Conservation (phyloP, 2,888 invertebrate species). For the Cordylochernes scorpioides region DNA sequence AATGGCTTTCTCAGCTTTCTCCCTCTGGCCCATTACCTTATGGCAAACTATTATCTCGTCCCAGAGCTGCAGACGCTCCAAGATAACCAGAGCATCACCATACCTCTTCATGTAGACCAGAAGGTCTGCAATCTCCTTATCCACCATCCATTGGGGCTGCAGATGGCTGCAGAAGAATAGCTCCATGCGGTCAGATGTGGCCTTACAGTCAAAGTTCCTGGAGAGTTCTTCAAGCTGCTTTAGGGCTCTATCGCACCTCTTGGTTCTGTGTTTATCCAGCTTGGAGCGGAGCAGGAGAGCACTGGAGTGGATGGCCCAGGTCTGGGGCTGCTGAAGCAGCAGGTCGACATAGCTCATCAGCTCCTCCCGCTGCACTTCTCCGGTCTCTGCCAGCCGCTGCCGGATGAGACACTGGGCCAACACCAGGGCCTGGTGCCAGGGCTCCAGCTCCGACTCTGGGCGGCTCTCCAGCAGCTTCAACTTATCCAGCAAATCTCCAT, state of each 20-base stretch:
- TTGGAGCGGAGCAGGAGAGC: slow-evolving; percentile 46
- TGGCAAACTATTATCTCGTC: slow-evolving; percentile 79
- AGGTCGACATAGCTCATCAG: slow-evolving; percentile 41
- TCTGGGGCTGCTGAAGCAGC: slow-evolving; percentile 34
- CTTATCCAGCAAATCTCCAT: slow-evolving; percentile 57
- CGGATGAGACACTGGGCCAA: slow-evolving; percentile 41
- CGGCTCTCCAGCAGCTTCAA: slow-evolving; percentile 33
- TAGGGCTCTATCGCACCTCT: slow-evolving; percentile 65
- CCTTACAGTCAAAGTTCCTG: slow-evolving; percentile 6
- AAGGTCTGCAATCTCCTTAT: slow-evolving; percentile 46
- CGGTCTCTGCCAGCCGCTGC: slow-evolving; percentile 30
- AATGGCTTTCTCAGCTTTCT: slow-evolving; percentile 59
- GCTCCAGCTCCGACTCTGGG: slow-evolving; percentile 28
- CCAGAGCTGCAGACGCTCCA: slow-evolving; percentile 50
- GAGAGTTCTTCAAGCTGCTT: slow-evolving; percentile 43
- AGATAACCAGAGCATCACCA: slow-evolving; percentile 56
- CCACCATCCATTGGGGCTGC: slow-evolving; percentile 45
- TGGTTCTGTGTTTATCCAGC: slow-evolving; percentile 43
- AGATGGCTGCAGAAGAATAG: slow-evolving; percentile 42
- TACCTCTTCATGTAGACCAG: slow-evolving; percentile 51
- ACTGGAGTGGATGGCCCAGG: slow-evolving; percentile 47
- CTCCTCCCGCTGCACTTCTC: slow-evolving; percentile 53
- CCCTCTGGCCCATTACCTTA: slow-evolving; percentile 32
- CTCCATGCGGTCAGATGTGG: slow-evolving; percentile 22
- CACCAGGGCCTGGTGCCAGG: slow-evolving; percentile 48